Evolutionary conservation across 2,888 invertebrate genomes (phyloP).

Genomic region (Ernsta delagoae): DNA sequence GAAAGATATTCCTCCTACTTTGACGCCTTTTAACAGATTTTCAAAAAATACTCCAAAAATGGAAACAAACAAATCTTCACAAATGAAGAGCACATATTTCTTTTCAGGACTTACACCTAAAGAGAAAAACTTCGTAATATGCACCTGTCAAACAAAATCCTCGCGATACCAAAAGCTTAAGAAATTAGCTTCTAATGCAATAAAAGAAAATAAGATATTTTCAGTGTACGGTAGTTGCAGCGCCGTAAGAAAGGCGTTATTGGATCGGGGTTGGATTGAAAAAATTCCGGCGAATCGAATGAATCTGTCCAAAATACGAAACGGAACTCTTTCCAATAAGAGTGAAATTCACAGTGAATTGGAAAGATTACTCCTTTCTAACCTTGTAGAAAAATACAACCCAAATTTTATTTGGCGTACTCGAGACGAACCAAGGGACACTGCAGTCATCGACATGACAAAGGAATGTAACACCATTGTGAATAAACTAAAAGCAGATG

Average conservation of each 20-base stretch:
- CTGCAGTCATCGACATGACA: constrained; percentile 53
- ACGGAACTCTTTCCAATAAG: constrained; percentile 54
- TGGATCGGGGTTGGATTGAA: constrained; percentile 89
- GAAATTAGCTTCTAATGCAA: constrained; percentile 75
- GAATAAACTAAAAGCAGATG: constrained; percentile 69
- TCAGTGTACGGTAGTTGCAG: constrained; percentile 80
- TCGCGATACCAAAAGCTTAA: constrained; percentile 65
- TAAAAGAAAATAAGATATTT: constrained; percentile 81
- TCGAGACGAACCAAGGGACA: constrained; percentile 52
- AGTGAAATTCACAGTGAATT: constrained; percentile 60
- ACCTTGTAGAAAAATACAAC: constrained; percentile 63
- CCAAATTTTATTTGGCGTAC: constrained; percentile 73
- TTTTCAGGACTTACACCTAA: constrained; percentile 62
- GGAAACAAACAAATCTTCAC: constrained; percentile 38
- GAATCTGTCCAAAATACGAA: constrained; percentile 67
- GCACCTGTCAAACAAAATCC: constrained; percentile 61
- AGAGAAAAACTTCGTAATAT: constrained; percentile 68
- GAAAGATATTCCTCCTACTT: constrained; percentile 48
- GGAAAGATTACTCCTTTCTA: constrained; percentile 71
- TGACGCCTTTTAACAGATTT: constrained; percentile 51
- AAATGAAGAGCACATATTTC: constrained; percentile 44
- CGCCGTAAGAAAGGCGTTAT: constrained; percentile 84
- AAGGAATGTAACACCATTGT: constrained; percentile 58
- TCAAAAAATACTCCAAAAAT: constrained; percentile 38
- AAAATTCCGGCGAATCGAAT: constrained; percentile 80